Base-by-base conservation (phyloP, 35 echinoderm and acorn worm genomes). In the Lytechinus variegatus region DNA sequence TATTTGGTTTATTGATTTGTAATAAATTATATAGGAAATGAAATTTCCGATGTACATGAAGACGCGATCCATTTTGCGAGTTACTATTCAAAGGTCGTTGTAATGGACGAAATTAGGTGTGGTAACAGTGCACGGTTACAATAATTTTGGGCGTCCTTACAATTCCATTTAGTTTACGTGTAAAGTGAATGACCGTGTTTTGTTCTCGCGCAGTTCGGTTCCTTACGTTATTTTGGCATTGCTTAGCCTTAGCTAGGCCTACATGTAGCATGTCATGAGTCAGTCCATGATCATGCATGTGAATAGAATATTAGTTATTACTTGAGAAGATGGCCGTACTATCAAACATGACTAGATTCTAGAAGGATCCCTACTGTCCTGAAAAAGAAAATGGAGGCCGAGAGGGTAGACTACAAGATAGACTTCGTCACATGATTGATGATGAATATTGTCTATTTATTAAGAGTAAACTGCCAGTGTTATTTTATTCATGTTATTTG, bases 121-220 rank as follows among this genome's bases (percentile, higher is more conserved):
- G 66, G n/a, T 24, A 79, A 19, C 21, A 16, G 16, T 79, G 66
- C 66, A 90, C 88, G 24, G 88, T 90, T 44, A 44, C 33, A 44
- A 44, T 44, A 52, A 54, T 90, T 90, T 90, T 90, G 88, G 88
- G 88, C 88, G 88, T 44, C 88, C n/a, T 16, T 44, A 3, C 88
- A 52, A 52, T 16, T 44, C 28, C 88, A 90, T 90, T 90, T 29
- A 90, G 16, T 90, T 90, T 90, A 90, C 88, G 27, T 90, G 88
- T 90, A 54, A 12, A 16, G 88, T 33, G 9, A 6, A 14, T 89
- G 14, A 28, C 21, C 21, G 6, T 33, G 88, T 90, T 28, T 90
- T 51, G 16, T 79, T 79, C 52, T 28, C 52, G 12, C 27, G 88
- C 88, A 54, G 52, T 52, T 10, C 87, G 7, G 12, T 54, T 29